phyloP scores from a whole-genome alignment of 2,113 vertebrate genomes.

The Psittacus erithacus region DNA sequence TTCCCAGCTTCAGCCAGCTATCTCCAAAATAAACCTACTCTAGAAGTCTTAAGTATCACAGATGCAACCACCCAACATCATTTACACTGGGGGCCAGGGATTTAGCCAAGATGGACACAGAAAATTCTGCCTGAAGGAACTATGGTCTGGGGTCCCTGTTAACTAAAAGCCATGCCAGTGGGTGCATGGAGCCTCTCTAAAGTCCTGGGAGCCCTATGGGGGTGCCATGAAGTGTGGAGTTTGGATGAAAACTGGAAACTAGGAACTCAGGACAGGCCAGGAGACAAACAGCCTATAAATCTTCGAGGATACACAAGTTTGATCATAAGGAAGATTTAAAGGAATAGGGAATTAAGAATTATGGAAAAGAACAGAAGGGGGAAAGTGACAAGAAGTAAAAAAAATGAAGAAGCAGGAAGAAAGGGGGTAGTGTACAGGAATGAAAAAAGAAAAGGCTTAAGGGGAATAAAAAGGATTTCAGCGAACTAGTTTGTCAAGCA shows the following conservation, averaged over 20 bases:
- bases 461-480: neutral
- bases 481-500: neutral
- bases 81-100: neutral
- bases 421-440: neutral
- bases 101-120: neutral
- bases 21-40: neutral
- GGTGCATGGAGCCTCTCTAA: accelerated
- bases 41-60: neutral
- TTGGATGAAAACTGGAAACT: neutral
- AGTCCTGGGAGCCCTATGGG: neutral
- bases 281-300: neutral
- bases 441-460: neutral
- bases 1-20: neutral
- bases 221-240: neutral
- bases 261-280: neutral
- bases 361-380: neutral
- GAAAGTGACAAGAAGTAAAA: neutral
- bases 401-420: neutral
- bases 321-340: neutral
- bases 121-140: neutral
- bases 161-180: neutral
- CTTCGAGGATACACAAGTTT: neutral
- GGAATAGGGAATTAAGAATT: neutral
- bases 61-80: neutral
- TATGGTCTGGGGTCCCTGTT: accelerated